Evolutionary conservation across 2,888 invertebrate species (phyloP).

Genomic region (Acanthococcus lagerstroemiae): DNA sequence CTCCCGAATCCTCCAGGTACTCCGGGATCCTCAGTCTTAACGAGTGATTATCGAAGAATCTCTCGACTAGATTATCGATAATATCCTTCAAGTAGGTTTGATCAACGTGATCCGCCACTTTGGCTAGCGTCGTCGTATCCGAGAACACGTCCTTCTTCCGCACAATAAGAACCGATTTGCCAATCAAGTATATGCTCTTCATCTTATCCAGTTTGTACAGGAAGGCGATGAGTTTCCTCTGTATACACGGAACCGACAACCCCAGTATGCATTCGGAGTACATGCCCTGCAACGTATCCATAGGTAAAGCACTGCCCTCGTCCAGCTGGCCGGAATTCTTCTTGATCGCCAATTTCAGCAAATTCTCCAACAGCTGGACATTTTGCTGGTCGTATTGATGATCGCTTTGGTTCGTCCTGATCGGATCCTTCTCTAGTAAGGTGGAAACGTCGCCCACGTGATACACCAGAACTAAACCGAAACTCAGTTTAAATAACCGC

Average conservation of each 20-base stretch:
- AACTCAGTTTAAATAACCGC: neutral
- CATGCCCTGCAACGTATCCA: constrained; percentile 45
- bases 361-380: neutral
- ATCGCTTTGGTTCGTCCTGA: neutral
- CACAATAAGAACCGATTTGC: constrained; percentile 44
- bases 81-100: constrained; percentile 34
- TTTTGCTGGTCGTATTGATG: neutral
- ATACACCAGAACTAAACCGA: neutral
- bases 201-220: constrained; percentile 47
- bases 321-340: neutral
- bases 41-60: constrained; percentile 50
- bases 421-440: neutral
- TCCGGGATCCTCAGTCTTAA: constrained; percentile 39
- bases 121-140: neutral
- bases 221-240: constrained; percentile 48
- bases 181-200: constrained; percentile 48
- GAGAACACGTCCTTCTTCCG: neutral
- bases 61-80: constrained; percentile 48
- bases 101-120: constrained; percentile 7
- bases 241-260: constrained; percentile 49
- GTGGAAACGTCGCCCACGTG: neutral
- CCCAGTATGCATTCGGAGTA: constrained; percentile 48
- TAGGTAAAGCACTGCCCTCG: neutral
- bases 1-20: constrained; percentile 15
- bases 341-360: neutral